These are phyloP conservation scores for Caenorhabditis imperialis DNA, from an alignment of 2,888 invertebrate genomes.

Conservation along the genomic window DNA sequence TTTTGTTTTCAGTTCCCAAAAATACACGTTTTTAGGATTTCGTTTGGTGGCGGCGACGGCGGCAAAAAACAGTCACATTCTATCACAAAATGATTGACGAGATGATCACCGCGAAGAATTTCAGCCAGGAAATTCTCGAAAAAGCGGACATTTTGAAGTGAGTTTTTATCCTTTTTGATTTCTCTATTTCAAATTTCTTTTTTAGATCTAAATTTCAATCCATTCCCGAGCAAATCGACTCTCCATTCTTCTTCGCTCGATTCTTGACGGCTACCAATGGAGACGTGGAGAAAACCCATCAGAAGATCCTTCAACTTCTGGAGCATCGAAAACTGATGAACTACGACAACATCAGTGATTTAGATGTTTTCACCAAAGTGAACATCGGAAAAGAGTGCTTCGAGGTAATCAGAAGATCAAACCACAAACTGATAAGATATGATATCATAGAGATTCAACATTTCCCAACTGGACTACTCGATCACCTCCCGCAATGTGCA, in stretches of 20 bases:
- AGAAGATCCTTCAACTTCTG: slow-evolving; percentile 44
- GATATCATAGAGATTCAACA: slow-evolving; percentile 68
- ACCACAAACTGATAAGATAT: neutral
- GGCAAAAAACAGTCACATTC: neutral
- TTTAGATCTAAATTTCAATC: slow-evolving; percentile 23
- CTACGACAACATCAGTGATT: slow-evolving; percentile 63
- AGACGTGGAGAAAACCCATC: slow-evolving; percentile 55
- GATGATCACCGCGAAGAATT: slow-evolving; percentile 58
- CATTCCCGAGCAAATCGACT: slow-evolving; percentile 47
- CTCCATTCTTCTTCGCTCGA: slow-evolving; percentile 70
- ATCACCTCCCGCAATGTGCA: slow-evolving; percentile 69
- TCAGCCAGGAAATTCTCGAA: slow-evolving; percentile 55
- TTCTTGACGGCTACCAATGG: slow-evolving; percentile 67
- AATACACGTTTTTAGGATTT: slow-evolving; percentile 17
- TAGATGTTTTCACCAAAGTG: slow-evolving; percentile 57
- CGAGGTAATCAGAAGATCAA: slow-evolving; percentile 52
- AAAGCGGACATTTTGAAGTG: slow-evolving; percentile 59
- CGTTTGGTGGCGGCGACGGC: too few relatives aligned
- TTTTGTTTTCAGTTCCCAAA: slow-evolving; percentile 10
- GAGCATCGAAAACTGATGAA: slow-evolving; percentile 50
- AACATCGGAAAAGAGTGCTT: slow-evolving; percentile 66
- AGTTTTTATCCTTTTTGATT: slow-evolving; percentile 12
- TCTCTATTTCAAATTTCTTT: neutral
- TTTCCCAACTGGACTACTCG: slow-evolving; percentile 65
- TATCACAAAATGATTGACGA: slow-evolving; percentile 39